phyloP scores from a whole-genome alignment of 1,140 invertebrate species.

The Wasmannia auropunctata region DNA sequence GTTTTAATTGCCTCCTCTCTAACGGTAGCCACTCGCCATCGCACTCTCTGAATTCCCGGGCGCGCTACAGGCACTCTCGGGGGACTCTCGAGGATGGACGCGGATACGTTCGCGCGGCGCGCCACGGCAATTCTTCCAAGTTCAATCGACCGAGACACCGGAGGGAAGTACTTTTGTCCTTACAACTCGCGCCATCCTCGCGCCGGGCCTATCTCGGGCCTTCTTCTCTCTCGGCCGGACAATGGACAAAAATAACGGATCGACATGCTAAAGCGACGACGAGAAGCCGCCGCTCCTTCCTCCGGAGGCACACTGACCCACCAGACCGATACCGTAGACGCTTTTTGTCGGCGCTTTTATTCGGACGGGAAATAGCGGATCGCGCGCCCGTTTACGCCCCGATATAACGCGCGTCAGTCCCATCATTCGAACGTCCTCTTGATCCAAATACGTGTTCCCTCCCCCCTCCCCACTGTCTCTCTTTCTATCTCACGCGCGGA shows the following conservation, averaged over 20 bases:
- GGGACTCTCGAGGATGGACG: slow-evolving; percentile 20
- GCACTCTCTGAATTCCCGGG: slow-evolving; percentile 53
- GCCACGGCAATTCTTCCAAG: slow-evolving; percentile 31
- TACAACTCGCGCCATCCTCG: background rate
- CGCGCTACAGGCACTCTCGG: background rate
- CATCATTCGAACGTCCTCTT: slow-evolving; percentile 18
- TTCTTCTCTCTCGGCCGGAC: background rate
- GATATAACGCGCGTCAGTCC: background rate
- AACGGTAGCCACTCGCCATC: slow-evolving; percentile 78
- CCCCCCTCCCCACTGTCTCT: no score
- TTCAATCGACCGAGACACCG: slow-evolving; percentile 56
- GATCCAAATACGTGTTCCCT: no score
- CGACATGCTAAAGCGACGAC: slow-evolving; percentile 34
- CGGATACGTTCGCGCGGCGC: background rate
- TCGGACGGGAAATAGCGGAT: slow-evolving; percentile 23
- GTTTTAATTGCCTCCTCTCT: slow-evolving; percentile 84
- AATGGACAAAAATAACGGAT: slow-evolving; percentile 50
- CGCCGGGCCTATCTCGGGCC: background rate
- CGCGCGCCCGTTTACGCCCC: background rate
- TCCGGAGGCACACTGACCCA: slow-evolving; percentile 65
- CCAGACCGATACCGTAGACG: slow-evolving; percentile 12
- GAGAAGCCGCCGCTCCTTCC: slow-evolving; percentile 58
- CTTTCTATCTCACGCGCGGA: background rate
- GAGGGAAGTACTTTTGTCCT: background rate
- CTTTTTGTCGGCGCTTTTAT: slow-evolving; percentile 31